These are phyloP conservation scores for Pycnonotus jocosus DNA, from an alignment of 2,113 vertebrate species.

Conservation along the genomic window DNA sequence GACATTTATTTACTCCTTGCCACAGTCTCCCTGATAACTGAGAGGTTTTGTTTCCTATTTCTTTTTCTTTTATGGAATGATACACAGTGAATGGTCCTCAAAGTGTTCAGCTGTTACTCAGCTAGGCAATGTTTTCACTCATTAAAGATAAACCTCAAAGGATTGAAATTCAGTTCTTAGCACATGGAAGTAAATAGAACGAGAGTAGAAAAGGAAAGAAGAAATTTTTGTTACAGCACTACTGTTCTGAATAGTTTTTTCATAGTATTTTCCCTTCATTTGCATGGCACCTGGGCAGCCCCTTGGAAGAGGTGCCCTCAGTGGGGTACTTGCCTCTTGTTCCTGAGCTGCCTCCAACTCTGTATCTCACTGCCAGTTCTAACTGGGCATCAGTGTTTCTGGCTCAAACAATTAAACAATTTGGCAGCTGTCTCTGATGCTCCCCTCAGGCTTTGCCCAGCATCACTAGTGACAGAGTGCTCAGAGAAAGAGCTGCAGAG, in stretches of 20 bases:
- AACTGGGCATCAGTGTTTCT: not conserved
- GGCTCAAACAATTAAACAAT: not conserved
- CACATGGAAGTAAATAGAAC: not conserved
- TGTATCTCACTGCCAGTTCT: not conserved
- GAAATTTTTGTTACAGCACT: not conserved
- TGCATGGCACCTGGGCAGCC: not conserved
- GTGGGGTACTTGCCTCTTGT: not conserved
- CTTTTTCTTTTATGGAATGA: not conserved
- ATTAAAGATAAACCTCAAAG: not conserved
- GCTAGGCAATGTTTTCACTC: not conserved
- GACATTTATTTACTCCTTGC: not conserved
- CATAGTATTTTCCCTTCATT: not conserved
- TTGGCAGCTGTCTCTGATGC: not conserved
- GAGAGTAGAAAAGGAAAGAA: not conserved
- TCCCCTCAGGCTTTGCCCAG: not conserved
- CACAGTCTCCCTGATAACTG: not conserved
- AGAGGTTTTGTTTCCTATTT: not conserved
- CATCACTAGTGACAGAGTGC: not conserved
- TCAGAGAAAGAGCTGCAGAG: not conserved
- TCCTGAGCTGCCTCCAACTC: not conserved
- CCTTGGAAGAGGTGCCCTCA: not conserved
- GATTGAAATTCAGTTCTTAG: not conserved
- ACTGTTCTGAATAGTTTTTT: not conserved
- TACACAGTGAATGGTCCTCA: not conserved
- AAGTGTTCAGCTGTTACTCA: not conserved